These are phyloP conservation scores for Pterocles burchelli DNA, from an alignment of 2,113 vertebrate genomes.

Conservation along the genomic window DNA sequence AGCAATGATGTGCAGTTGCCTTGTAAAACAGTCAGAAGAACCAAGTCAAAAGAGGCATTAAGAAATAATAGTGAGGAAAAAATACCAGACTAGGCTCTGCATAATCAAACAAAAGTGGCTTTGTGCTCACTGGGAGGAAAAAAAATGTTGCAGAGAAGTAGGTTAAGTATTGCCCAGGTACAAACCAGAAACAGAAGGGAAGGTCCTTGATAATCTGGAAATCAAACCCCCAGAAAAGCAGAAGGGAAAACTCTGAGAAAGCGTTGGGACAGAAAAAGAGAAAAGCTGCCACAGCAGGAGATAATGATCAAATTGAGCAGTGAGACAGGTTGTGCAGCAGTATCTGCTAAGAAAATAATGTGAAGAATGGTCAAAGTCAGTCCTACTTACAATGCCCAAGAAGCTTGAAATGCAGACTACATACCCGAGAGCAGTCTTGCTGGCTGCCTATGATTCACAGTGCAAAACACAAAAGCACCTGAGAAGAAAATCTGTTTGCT, in stretches of 20 bases:
- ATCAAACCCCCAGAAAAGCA: not conserved
- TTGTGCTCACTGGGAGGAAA: not conserved
- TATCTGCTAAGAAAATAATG: not conserved
- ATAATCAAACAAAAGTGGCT: not conserved
- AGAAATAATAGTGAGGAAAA: not conserved
- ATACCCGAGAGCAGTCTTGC: not conserved
- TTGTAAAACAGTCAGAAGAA: not conserved
- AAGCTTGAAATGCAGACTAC: not conserved
- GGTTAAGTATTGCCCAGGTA: not conserved
- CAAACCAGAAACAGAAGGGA: not conserved
- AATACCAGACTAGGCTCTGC: not conserved
- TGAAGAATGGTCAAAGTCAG: not conserved
- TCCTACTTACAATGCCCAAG: not conserved
- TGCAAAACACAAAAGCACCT: not conserved
- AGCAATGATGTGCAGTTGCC: not conserved
- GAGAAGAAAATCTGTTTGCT: not conserved
- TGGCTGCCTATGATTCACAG: not conserved
- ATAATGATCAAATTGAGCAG: not conserved
- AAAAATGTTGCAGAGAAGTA: not conserved
- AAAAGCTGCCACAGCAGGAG: not conserved
- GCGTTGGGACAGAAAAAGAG: not conserved
- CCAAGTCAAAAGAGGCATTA: not conserved
- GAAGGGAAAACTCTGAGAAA: not conserved
- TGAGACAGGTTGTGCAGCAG: not conserved
- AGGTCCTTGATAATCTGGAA: constrained; percentile 9